Evolutionary conservation across 2,888 invertebrate genomes (phyloP).

Genomic region (Spicauda simplicius): DNA sequence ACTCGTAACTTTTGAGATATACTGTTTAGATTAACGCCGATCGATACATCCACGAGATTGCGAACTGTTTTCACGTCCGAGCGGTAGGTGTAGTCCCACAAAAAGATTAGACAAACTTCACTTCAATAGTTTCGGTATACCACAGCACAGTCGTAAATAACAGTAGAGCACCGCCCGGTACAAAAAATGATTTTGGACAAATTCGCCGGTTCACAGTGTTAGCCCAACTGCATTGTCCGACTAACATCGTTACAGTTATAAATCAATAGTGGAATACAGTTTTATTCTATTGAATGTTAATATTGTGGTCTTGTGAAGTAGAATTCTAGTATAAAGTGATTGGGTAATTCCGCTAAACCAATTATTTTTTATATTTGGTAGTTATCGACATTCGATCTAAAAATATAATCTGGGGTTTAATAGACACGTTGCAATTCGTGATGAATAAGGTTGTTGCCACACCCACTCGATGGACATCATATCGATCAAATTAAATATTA

Average conservation of each 20-base stretch:
- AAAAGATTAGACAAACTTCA: constrained; percentile 22
- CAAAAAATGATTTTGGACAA: constrained; percentile 26
- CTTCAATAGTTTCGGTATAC: constrained; percentile 26
- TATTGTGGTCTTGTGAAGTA: constrained; percentile 21
- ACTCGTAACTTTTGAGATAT: constrained; percentile 40
- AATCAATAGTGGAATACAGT: constrained; percentile 29
- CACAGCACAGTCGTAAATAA: constrained; percentile 25
- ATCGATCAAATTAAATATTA: no score
- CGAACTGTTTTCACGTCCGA: constrained; percentile 13
- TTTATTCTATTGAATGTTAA: constrained; percentile 18
- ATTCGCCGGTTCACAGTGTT: constrained; percentile 13
- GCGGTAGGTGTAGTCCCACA: constrained; percentile 25
- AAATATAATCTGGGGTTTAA: no score
- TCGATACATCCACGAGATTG: constrained; percentile 6
- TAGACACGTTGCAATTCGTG: no score
- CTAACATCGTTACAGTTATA: constrained; percentile 22
- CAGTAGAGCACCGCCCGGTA: constrained; percentile 22
- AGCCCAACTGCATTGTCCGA: constrained; percentile 21
- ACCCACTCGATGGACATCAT: no score
- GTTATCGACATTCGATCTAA: no score
- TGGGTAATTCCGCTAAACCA: neutral
- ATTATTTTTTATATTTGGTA: neutral
- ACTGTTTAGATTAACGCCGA: constrained; percentile 27
- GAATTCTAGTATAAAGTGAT: constrained; percentile 8
- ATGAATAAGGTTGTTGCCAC: no score